A percentile compares a stretch with the other conserved stretches of the same genome.
Evolutionary conservation across 2,888 invertebrate genomes (phyloP).

Genomic region (Charanyca ferruginea): DNA sequence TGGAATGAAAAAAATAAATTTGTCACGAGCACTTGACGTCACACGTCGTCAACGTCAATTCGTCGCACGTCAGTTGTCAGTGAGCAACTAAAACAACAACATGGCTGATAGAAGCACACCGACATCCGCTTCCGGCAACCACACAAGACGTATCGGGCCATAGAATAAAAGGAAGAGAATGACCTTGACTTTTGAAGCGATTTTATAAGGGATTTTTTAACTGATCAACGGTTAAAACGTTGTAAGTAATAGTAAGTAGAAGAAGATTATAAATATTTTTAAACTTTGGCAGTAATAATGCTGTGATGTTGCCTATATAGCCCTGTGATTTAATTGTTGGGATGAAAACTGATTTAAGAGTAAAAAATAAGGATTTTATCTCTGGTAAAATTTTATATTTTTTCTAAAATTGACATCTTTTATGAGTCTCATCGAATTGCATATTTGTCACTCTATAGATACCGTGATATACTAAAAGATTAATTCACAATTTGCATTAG

Average conservation of each 20-base stretch:
- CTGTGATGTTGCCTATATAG: too few species aligned
- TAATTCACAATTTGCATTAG: too few species aligned
- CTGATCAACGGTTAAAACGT: not conserved
- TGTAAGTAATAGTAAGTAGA: not conserved
- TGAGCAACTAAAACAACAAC: conserved; percentile 74
- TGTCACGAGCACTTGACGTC: conserved; percentile 68
- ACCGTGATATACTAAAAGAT: too few species aligned
- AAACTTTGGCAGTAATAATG: not conserved
- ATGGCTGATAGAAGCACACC: conserved; percentile 78
- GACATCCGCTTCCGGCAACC: conserved; percentile 85
- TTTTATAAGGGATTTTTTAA: not conserved
- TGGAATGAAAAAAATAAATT: conserved; percentile 63
- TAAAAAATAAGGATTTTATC: too few species aligned
- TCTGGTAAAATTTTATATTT: too few species aligned
- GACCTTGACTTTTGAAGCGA: conserved; percentile 37
- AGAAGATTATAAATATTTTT: not conserved
- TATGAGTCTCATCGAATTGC: too few species aligned
- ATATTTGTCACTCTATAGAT: too few species aligned
- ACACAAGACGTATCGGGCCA: conserved; percentile 77
- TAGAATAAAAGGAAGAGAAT: conserved; percentile 57
- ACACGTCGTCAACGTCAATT: conserved; percentile 67
- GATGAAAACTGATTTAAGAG: too few species aligned
- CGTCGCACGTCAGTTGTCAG: conserved; percentile 72
- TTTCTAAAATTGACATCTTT: too few species aligned
- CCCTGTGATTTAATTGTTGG: not conserved